Base-by-base conservation (phyloP, 2,888 invertebrate genomes). In the Amiota minor region DNA sequence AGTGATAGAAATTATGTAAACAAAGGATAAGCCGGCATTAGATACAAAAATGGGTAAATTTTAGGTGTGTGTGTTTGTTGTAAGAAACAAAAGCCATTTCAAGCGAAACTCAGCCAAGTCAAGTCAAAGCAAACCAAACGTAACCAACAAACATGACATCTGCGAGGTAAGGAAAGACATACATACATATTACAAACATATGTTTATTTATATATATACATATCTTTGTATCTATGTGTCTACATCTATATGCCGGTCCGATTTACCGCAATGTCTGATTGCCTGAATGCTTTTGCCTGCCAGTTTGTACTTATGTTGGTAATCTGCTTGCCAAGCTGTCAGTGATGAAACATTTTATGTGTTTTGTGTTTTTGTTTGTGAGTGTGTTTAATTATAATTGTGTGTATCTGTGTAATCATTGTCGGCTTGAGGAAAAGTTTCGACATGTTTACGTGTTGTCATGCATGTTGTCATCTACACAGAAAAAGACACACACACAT, bases 21-120 rank as follows among this genome's bases (percentile, higher is more conserved):
- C 83, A 83, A 78, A 76, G 83, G 80, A 84, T 83, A 84, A 83
- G 83, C 14, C 50, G 46, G 53, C 20, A 68, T 53, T 68, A 68
- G 53, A 20, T 23, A 68, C 50, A 47, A 16, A 3, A 59, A 35
- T 35, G 2, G 35, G 35, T 35, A 35, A 35, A 3, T 35, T 35
- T 2, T 35, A 35, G 35, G 35, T 62, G 45, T 62, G 45, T 45
- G 16, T 45, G 14, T 35, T 35, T 35, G 35, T 35, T 35, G 35
- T 6, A 35, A 35, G 35, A 35, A 35, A 35, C 35, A 35, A 35
- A 35, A 35, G 35, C 35, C 35, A 35, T 35, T 35, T 35, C 35
- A 35, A 35, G 35, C 35, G 6, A 35, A 35, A 4, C 35, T 35
- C 35, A 23, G 1, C 23, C 23, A 23, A 50, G 49, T 6, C 76